These are phyloP conservation scores for Parasteatoda lunata DNA, from an alignment of 2,888 invertebrate species.

Conservation along the genomic window DNA sequence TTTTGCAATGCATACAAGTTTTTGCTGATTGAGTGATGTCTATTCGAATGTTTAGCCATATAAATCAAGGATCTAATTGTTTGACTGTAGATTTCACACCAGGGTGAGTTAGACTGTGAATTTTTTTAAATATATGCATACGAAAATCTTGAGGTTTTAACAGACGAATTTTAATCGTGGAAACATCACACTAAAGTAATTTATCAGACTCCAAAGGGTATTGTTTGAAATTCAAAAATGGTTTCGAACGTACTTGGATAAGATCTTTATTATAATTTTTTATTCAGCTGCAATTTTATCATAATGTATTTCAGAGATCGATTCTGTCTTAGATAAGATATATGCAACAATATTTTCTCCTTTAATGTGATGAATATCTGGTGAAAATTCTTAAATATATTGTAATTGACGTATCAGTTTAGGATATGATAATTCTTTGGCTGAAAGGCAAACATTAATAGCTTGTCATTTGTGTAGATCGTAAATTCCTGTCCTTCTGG, in stretches of 20 bases:
- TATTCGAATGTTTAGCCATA: constrained; percentile 6
- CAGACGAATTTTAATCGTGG: background rate
- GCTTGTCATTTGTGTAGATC: too few species aligned
- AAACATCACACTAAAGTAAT: constrained; percentile 15
- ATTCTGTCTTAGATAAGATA: constrained; percentile 10
- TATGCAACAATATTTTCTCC: too few species aligned
- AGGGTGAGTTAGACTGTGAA: background rate
- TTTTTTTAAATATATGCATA: background rate
- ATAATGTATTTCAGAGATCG: constrained; percentile 11
- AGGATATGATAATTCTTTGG: too few species aligned
- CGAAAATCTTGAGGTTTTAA: background rate
- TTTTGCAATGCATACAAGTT: background rate
- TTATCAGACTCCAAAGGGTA: background rate
- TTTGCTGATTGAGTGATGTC: constrained; percentile 6
- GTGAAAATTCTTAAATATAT: too few species aligned
- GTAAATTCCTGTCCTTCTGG: too few species aligned
- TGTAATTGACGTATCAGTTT: too few species aligned
- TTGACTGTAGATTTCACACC: constrained; percentile 29
- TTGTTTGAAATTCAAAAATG: background rate
- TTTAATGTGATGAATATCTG: too few species aligned
- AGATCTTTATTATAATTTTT: background rate
- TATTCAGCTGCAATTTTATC: constrained; percentile 21
- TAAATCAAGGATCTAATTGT: constrained; percentile 1
- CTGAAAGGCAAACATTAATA: too few species aligned
- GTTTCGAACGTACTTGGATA: background rate